These are phyloP conservation scores for Echinops telfairi DNA, from an alignment of 2,113 vertebrate genomes.

Conservation along the genomic window DNA sequence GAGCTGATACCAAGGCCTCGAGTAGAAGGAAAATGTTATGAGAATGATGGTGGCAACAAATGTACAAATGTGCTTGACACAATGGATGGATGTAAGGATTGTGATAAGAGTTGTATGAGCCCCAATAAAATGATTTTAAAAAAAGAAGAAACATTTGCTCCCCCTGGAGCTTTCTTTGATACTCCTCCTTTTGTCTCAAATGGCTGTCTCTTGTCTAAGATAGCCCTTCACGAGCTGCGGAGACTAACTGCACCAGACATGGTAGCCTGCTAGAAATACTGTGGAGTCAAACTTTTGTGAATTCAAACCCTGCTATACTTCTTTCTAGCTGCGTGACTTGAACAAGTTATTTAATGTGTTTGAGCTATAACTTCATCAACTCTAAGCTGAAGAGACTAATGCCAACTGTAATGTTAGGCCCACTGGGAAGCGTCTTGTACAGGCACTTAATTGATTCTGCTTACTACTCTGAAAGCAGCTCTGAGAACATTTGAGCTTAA, in stretches of 20 bases:
- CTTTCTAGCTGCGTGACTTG: slow-evolving; percentile 2
- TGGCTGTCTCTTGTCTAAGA: slow-evolving; percentile 21
- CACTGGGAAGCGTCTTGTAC: not conserved
- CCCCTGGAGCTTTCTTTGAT: slow-evolving; percentile 31
- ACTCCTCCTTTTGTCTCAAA: not conserved
- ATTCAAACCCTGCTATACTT: slow-evolving; percentile 34
- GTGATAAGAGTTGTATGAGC: too few species aligned
- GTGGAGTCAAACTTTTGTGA: slow-evolving; percentile 7
- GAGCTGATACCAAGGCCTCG: too few species aligned
- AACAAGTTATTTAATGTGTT: not conserved
- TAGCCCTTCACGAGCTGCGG: not conserved
- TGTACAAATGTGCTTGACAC: too few species aligned
- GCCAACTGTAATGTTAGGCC: not conserved
- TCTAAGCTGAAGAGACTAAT: not conserved
- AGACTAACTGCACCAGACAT: not conserved
- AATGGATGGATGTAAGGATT: too few species aligned
- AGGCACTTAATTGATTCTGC: not conserved
- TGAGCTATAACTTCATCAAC: not conserved
- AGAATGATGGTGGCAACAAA: too few species aligned
- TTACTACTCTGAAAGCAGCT: not conserved
- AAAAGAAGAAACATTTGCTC: not conserved
- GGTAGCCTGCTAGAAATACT: not conserved
- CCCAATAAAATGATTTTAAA: too few species aligned
- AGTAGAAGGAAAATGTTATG: too few species aligned
- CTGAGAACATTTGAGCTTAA: not conserved